Conservation (phyloP, 2,113 vertebrate species). For the Talpa occidentalis region DNA sequence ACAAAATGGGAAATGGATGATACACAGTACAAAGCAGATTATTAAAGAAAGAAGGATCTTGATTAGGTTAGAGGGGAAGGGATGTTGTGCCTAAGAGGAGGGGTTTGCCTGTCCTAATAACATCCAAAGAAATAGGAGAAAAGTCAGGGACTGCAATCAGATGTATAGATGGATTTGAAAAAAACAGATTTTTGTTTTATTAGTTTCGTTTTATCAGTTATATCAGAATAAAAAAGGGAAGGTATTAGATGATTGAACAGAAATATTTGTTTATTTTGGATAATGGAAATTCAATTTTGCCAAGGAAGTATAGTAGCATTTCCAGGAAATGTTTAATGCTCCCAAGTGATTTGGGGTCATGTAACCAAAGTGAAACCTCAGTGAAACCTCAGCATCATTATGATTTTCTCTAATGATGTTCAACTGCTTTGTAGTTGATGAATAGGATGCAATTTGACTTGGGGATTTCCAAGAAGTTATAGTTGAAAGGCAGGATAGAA, state of each 20-base stretch:
- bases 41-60: not conserved
- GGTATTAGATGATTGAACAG: not conserved
- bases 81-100: not conserved
- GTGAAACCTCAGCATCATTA: not conserved
- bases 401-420: not conserved
- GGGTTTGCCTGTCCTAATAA: not conserved
- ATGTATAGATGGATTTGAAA: not conserved
- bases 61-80: not conserved
- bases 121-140: not conserved
- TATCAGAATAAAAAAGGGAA: not conserved
- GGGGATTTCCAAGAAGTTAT: not conserved
- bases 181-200: not conserved
- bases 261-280: not conserved
- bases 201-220: not conserved
- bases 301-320: not conserved
- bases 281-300: not conserved
- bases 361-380: not conserved
- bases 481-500: not conserved
- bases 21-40: not conserved
- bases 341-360: not conserved
- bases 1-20: not conserved
- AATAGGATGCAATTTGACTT: not conserved
- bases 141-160: not conserved
- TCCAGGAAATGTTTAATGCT: not conserved
- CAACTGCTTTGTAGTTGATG: not conserved